Evolutionary conservation across 2,797 vertebrate genomes (phyloP).

Genomic region (Onychomys arenicola): DNA sequence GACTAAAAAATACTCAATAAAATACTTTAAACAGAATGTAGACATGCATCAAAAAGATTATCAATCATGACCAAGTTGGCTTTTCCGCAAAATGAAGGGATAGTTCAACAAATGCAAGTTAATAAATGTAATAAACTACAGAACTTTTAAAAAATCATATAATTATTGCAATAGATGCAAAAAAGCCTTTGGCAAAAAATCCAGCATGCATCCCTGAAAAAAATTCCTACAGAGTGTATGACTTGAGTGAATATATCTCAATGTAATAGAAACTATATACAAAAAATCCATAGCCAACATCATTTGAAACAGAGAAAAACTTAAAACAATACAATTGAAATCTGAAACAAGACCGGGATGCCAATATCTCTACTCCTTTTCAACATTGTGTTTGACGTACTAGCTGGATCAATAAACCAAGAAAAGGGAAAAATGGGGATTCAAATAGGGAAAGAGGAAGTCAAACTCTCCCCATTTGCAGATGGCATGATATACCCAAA

Average conservation of each 20-base stretch:
- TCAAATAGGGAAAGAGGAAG: not conserved
- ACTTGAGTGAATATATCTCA: too few relatives aligned
- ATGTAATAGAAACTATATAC: not conserved
- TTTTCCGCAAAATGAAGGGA: too few relatives aligned
- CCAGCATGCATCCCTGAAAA: too few relatives aligned
- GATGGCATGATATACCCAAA: not conserved
- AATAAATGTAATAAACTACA: too few relatives aligned
- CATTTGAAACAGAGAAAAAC: not conserved
- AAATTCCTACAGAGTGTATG: too few relatives aligned
- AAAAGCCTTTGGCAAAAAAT: too few relatives aligned
- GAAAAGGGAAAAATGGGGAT: not conserved
- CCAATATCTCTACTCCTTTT: not conserved
- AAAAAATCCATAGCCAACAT: not conserved
- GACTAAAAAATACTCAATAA: too few relatives aligned
- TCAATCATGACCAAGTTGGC: too few relatives aligned
- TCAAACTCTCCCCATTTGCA: not conserved
- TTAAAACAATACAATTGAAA: not conserved
- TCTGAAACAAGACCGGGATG: not conserved
- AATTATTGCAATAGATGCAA: not conserved
- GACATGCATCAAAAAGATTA: too few relatives aligned
- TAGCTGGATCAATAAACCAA: not conserved
- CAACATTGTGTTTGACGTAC: not conserved
- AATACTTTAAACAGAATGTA: too few relatives aligned
- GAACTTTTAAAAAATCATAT: too few relatives aligned
- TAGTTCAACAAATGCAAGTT: too few relatives aligned